Evolutionary conservation across 2,797 vertebrate genomes (phyloP).

Genomic region (Chaetophractus vellerosus): DNA sequence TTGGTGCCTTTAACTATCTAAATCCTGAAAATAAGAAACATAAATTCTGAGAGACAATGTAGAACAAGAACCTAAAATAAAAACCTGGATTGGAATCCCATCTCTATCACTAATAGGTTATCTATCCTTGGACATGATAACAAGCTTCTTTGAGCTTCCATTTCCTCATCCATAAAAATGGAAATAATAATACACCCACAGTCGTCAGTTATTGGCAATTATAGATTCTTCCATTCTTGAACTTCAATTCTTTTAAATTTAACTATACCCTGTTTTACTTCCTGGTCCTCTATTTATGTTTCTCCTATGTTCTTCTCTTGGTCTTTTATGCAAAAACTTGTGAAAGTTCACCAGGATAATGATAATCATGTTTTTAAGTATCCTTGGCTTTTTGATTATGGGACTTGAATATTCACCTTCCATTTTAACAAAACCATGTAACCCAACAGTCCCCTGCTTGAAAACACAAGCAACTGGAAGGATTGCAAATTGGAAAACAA

Average conservation of each 20-base stretch:
- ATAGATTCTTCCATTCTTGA: constrained; percentile 35
- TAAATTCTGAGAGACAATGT: neutral
- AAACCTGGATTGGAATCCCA: neutral
- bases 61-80: neutral
- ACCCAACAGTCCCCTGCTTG: neutral
- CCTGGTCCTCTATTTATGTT: neutral
- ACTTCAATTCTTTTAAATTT: constrained; percentile 29
- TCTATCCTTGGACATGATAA: neutral
- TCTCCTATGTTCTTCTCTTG: neutral
- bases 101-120: neutral
- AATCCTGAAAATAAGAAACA: neutral
- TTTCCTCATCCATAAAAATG: constrained; percentile 26
- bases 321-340: neutral
- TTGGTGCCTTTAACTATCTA: neutral
- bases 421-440: neutral
- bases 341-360: neutral
- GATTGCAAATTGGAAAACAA: neutral
- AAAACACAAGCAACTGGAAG: neutral
- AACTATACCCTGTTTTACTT: constrained; percentile 8
- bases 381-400: neutral
- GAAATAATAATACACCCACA: neutral
- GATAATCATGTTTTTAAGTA: neutral
- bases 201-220: neutral
- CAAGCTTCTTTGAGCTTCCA: neutral
- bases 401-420: neutral